A percentile compares a stretch with the other conserved stretches of the same genome.
Evolutionary conservation across 2,113 vertebrate genomes (phyloP).

Genomic region (Clarias magur): DNA sequence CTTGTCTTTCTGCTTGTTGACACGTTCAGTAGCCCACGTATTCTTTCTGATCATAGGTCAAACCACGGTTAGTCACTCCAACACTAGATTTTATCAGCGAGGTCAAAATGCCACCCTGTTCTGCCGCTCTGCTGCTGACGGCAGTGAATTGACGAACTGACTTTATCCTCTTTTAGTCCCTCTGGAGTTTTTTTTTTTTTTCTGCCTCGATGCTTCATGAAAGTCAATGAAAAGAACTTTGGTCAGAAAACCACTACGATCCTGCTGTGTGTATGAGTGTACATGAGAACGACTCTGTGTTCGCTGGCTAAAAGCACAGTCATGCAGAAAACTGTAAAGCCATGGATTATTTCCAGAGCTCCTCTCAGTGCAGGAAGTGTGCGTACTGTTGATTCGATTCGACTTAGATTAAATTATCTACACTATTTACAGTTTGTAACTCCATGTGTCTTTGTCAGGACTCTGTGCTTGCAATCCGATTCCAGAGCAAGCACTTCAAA

Average conservation of each 20-base stretch:
- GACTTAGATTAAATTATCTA: constrained; percentile 65
- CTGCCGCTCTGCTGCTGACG: neutral
- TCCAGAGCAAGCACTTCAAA: constrained; percentile 43
- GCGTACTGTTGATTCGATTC: constrained; percentile 60
- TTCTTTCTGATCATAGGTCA: neutral
- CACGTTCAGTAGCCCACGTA: neutral
- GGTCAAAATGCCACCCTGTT: neutral
- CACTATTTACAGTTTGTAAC: constrained; percentile 63
- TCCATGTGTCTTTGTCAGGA: constrained; percentile 49
- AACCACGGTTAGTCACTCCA: neutral
- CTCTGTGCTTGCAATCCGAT: constrained; percentile 50
- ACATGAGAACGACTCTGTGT: constrained; percentile 28
- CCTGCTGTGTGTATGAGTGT: constrained; percentile 22
- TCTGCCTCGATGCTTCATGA: neutral
- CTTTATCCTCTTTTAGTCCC: neutral
- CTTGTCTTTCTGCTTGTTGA: constrained; percentile 4
- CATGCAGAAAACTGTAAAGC: constrained; percentile 71
- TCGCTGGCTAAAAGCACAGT: constrained; percentile 65
- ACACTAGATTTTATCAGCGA: neutral
- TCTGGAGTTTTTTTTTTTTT: neutral
- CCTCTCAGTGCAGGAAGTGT: constrained; percentile 62
- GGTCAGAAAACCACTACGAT: constrained; percentile 8
- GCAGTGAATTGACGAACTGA: constrained; percentile 21
- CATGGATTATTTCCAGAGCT: constrained; percentile 60
- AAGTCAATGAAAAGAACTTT: constrained; percentile 9